These are phyloP conservation scores for Astreopora myriophthalma DNA, from an alignment of 64 coral and sea anemone genomes.

Conservation along the genomic window DNA sequence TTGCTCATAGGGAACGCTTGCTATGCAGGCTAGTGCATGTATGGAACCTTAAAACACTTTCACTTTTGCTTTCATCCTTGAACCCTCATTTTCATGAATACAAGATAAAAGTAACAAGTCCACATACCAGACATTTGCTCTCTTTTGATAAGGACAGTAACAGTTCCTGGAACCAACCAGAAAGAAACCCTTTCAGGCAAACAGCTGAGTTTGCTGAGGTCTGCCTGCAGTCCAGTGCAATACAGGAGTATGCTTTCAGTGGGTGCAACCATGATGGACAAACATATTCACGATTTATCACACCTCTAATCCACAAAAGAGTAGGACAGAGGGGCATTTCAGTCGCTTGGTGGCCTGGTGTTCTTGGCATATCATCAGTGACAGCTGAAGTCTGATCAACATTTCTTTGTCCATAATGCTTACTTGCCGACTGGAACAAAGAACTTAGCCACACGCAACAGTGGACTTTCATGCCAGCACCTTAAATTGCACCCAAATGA, in stretches of 20 bases:
- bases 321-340: neutral
- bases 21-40: no score
- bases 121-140: constrained; percentile 74
- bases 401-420: neutral
- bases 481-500: neutral
- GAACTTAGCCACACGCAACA: constrained; percentile 71
- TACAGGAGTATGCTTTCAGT: constrained; percentile 77
- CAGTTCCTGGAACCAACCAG: constrained; percentile 83
- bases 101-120: neutral
- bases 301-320: constrained; percentile 83
- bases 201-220: neutral
- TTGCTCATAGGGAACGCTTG: no score
- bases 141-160: constrained; percentile 70
- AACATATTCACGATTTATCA: constrained; percentile 36
- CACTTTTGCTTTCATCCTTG: no score
- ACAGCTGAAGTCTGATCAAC: neutral
- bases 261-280: constrained; percentile 84
- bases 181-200: constrained; percentile 7
- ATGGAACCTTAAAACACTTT: no score
- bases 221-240: constrained; percentile 48
- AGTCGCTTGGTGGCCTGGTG: neutral
- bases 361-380: neutral
- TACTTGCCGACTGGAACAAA: constrained; percentile 23
- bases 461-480: constrained; percentile 50
- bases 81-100: no score